These are phyloP conservation scores for Bucco capensis DNA, from an alignment of 2,113 vertebrate species.

Conservation along the genomic window DNA sequence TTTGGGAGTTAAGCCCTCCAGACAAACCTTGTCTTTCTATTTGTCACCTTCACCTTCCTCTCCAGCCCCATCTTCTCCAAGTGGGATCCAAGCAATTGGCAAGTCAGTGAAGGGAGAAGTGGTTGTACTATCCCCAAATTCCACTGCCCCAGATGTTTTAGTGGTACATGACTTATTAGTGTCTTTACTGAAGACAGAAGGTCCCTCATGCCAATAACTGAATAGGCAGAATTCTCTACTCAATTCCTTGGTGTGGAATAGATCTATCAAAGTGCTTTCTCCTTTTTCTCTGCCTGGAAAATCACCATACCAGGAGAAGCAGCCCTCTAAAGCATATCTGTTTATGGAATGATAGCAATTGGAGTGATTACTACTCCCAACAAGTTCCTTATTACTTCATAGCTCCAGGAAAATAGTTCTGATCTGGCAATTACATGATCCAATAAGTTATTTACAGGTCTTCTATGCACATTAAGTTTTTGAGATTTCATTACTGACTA, in stretches of 20 bases:
- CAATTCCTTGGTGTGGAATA: background rate
- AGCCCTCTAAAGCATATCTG: accelerated
- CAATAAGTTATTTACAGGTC: background rate
- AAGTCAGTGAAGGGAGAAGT: background rate
- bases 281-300: background rate
- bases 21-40: background rate
- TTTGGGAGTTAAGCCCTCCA: background rate
- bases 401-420: background rate
- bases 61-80: background rate
- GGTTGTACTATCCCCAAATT: background rate
- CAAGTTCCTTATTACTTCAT: background rate
- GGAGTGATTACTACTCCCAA: background rate
- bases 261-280: background rate
- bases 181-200: background rate
- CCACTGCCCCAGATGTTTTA: background rate
- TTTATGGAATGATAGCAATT: background rate
- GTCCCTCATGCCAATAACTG: background rate
- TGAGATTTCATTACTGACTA: background rate
- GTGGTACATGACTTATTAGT: accelerated
- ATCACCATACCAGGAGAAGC: background rate
- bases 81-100: background rate
- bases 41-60: background rate
- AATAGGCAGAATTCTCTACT: background rate
- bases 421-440: background rate
- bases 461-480: background rate